phyloP scores from a whole-genome alignment of 2,113 vertebrate genomes.

The Seriola dumerili region DNA sequence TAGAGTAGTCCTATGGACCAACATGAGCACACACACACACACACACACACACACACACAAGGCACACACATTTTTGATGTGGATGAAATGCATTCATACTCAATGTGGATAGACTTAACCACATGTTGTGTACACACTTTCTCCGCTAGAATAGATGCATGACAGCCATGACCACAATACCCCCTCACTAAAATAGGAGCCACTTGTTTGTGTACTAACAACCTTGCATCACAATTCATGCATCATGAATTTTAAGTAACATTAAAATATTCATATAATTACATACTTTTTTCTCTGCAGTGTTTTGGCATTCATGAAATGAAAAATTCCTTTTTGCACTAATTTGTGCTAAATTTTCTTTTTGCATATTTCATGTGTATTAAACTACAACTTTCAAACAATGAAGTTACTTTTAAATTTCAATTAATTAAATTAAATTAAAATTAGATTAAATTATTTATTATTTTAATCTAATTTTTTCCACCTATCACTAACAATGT shows the following conservation, averaged over 20 bases:
- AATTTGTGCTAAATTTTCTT: not conserved
- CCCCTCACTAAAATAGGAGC: not conserved
- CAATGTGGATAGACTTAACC: conserved; percentile 16
- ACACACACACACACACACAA: not conserved
- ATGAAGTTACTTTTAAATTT: not conserved
- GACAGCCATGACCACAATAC: conserved; percentile 6
- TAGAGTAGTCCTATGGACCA: conserved; percentile 55
- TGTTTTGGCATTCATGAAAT: not conserved
- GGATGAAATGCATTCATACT: conserved; percentile 24
- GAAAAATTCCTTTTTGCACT: not conserved
- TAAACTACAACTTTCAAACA: not conserved
- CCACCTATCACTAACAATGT: not conserved
- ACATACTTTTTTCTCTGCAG: not conserved
- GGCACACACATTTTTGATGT: conserved; percentile 29
- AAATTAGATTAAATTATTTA: no score
- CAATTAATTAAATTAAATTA: not conserved
- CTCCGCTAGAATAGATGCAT: conserved; percentile 6
- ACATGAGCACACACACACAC: conserved; percentile 16
- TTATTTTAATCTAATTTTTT: not conserved
- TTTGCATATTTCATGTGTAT: no score
- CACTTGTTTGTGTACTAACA: not conserved
- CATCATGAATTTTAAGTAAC: not conserved
- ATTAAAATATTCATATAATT: not conserved
- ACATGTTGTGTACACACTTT: conserved; percentile 10
- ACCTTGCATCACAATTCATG: not conserved